Base-by-base conservation (phyloP, 2,888 invertebrate species). In the Leptopilina drosophilae region DNA sequence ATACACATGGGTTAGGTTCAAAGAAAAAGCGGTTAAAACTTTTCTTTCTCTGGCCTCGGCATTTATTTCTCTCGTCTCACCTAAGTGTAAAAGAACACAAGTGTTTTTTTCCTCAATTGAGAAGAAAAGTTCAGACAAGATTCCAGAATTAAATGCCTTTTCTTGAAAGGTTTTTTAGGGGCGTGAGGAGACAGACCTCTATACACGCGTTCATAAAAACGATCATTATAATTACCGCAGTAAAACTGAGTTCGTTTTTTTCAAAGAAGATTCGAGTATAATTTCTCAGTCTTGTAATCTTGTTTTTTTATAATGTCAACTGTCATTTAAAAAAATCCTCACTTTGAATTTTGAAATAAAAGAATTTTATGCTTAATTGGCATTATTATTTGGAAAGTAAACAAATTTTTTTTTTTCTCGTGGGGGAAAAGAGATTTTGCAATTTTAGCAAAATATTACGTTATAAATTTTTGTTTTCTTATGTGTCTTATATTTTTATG, bases 101-200 rank as follows among this genome's bases (percentile, higher is more conserved):
- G 33, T 69, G 69, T 69, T 69, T 53, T 69, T 69, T 53, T 53
- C 53, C 33, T 33, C 8, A 42, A 42, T 8, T 42, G 42, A 42
- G 69, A 53, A 53, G 69, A 69, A 69, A 69, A 69, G 69, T 69
- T 53, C 26, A 53, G 14, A 69, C 69, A 33, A 69, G 69, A 49
- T 53, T 69, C 9, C 53, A 8, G 26, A 69, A 49, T 69, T 69
- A 26, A 69, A 69, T 69, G 69, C 49, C 26, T 69, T 69, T 26
- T 49, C 49, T 26, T 26, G 53, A 69, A 53, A 69, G 69, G 53
- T 53, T 42, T 69, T 69, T 14, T 53, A 1, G 20, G 20, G 1
- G 20, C 1, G 20, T 20, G 20, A 20, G 20, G 20, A 20, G 20
- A 26, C 0, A 33, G 5, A 12, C 6, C 5, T 49, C 7, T 42